Base-by-base conservation (phyloP, 2,888 invertebrate genomes). In the Caenorhabditis sp. region DNA sequence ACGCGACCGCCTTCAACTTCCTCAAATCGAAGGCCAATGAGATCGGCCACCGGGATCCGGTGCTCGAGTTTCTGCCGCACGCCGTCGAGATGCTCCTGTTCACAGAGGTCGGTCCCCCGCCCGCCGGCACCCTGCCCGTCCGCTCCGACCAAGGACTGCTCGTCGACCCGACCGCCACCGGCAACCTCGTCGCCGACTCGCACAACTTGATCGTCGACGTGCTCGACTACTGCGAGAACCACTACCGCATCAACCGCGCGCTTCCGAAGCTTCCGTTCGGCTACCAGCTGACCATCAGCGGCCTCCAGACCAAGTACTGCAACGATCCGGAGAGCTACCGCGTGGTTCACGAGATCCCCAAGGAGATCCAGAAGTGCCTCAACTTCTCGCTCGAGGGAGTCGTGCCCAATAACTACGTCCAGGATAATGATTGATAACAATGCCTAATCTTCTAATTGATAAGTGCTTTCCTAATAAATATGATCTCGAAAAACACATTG, bases 1-100 rank as follows among this genome's bases (percentile, higher is more conserved):
- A 46, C 59, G n/a, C 45, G 9, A 59, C 46, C 11, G 45, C 35
- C 8, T 59, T 26, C 59, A 59, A 59, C 26, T 35, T 48, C 2
- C 35, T 59, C 8, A 46, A 59, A 37, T 17, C 22, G n/a, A 13
- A 43, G 43, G 26, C 26, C 43, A 30, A 26, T 30, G n/a, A 17
- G 13, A 30, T 45, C 45, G 15, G 22, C 24, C 32, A 45, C 24
- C n/a, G n/a, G 8, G 32, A 45, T 9, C 7, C 7, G 5, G 45
- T 32, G 11, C 32, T 58, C 22, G 35, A 58, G 32, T 45, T 45
- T 9, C 17, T 58, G 22, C 58, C 58, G 22, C 27, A n/a, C 0
- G 45, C 43, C 15, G 27, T 58, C 32, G 32, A 35, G 6, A 45
- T 58, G 58, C n/a, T 32, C 7, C 2, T 45, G 32, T 32, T 58